Evolutionary conservation across 2,888 invertebrate genomes (phyloP).

Genomic region (Glaucopsyche alexis): DNA sequence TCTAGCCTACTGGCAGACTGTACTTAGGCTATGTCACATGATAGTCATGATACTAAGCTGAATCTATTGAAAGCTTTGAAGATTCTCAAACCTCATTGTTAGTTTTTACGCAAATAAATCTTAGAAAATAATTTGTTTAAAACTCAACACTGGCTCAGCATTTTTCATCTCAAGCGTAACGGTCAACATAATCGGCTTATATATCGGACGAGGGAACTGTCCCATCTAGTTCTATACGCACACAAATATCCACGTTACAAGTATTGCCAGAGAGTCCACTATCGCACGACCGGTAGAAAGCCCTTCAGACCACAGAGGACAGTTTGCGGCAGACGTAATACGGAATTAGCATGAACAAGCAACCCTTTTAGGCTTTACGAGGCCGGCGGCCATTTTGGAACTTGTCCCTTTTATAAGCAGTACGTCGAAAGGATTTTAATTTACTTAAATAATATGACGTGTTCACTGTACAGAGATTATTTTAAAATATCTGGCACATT

Average conservation of each 20-base stretch:
- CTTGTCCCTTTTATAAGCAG: not conserved
- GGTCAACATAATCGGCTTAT: conserved; percentile 17
- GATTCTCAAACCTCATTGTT: too few species aligned
- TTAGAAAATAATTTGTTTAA: not conserved
- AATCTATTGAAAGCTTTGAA: too few species aligned
- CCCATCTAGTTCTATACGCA: not conserved
- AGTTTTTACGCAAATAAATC: not conserved
- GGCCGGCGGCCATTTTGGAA: conserved; percentile 1
- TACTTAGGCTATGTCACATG: too few species aligned
- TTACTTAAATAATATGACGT: not conserved
- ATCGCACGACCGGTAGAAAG: not conserved
- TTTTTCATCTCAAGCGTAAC: conserved; percentile 9
- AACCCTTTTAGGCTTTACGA: conserved; percentile 20
- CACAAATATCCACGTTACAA: not conserved
- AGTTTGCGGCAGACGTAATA: conserved; percentile 16
- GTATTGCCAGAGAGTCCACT: not conserved
- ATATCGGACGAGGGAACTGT: not conserved
- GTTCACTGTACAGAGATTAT: not conserved
- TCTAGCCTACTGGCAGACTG: too few species aligned
- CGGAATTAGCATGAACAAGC: conserved; percentile 17
- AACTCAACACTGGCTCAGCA: not conserved
- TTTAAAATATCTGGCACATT: not conserved
- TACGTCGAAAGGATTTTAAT: not conserved
- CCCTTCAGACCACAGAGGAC: conserved; percentile 6
- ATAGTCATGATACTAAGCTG: too few species aligned